A percentile compares a stretch with the other conserved stretches of the same genome.
phyloP scores from a whole-genome alignment of 2,888 invertebrate species.

The Trichacis sp. region DNA sequence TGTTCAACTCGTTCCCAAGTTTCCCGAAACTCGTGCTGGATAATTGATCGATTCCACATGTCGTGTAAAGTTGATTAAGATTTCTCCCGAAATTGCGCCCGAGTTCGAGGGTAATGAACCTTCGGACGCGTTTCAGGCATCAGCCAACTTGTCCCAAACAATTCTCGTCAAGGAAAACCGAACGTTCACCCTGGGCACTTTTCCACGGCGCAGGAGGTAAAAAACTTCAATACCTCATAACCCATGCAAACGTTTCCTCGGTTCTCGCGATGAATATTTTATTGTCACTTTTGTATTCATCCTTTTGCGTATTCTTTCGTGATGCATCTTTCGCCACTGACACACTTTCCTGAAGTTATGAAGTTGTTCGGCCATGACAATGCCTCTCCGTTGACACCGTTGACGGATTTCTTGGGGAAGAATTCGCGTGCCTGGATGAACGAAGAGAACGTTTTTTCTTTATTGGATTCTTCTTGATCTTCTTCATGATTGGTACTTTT shows the following conservation, averaged over 20 bases:
- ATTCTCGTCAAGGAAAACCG: neutral
- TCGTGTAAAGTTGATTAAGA: neutral
- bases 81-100: neutral
- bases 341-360: too few relatives aligned
- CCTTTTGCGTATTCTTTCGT: neutral
- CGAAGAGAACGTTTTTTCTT: slow-evolving; percentile 27
- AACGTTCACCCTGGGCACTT: too few relatives aligned
- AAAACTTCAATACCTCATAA: too few relatives aligned
- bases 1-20: neutral
- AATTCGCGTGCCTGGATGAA: slow-evolving; percentile 14
- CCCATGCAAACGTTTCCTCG: too few relatives aligned
- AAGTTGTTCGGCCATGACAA: too few relatives aligned
- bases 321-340: neutral
- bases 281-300: neutral
- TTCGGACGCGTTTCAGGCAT: neutral
- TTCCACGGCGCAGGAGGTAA: too few relatives aligned
- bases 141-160: neutral
- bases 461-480: slow-evolving; percentile 43
- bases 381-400: too few relatives aligned
- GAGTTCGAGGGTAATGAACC: neutral
- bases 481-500: slow-evolving; percentile 36
- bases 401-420: slow-evolving; percentile 16
- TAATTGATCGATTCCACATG: slow-evolving; percentile 1
- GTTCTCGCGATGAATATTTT: neutral
- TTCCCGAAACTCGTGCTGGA: neutral